Evolutionary conservation across 2,888 invertebrate species (phyloP), one percentile per base, ranked within the genome.

Genomic region (Ditula angustiorana): DNA sequence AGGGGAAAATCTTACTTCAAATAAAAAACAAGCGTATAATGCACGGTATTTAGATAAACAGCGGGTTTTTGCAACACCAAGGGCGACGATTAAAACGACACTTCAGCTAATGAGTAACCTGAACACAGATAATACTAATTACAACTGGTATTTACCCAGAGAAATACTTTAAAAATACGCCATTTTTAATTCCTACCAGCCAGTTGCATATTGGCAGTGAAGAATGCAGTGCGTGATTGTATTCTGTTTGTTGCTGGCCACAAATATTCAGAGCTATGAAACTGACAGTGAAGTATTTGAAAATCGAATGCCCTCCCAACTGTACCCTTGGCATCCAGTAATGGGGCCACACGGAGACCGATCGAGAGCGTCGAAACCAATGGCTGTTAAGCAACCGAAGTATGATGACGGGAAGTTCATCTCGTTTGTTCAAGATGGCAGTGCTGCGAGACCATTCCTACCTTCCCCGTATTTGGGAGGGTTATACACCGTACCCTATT

Each of bases 401-500:
- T 56, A 71, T 16, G 80, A 83, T 11, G 80, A 79, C 10, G 75
- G 75, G 5, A 87, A 85, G 66, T 74, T 79, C 28, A 71, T 77
- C 13, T 66, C 57, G 2, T 23, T 49, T 16, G 19, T 75, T 41
- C 71, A 75, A 50, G 68, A 67, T 24, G 69, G 65, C 13, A 49
- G 64, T 41, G 33, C 5, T 1, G 71, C 71, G 1, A 76, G 72
- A 7, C 82, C 83, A 0, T 80, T 75, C 26, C 65, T 73, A 16
- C 72, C 77, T 11, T 67, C 67, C 10, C 73, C 77, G 2, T 77
- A 76, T 52, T 46, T 73, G 30, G 69, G 76, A 10, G 84, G 81
- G 37, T 33, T 85, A 1, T 77, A 85, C 26, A 79, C 82, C 0
- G 74, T 76, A 57, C 86, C 86, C 0, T 83, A 81, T 61, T 81